Conservation (phyloP, 2,888 invertebrate species). For the Anarsia innoxiella region DNA sequence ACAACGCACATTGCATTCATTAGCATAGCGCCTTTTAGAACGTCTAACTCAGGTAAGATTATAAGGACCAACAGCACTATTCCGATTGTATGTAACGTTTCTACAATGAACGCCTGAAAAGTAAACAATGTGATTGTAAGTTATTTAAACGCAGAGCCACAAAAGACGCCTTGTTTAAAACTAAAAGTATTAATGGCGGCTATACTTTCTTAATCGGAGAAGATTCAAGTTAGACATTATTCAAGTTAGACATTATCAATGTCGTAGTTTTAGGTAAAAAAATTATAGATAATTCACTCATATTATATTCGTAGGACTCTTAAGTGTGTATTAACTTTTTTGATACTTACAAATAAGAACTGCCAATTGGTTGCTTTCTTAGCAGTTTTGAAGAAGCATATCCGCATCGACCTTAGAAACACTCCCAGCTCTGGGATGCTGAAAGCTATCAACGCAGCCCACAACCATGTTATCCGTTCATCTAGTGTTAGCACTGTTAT, state of each 20-base stretch:
- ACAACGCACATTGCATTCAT: slow-evolving; percentile 89
- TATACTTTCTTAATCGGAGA: too few relatives aligned
- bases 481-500: slow-evolving; percentile 75
- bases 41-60: slow-evolving; percentile 87
- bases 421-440: slow-evolving; percentile 84
- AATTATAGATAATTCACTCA: too few relatives aligned
- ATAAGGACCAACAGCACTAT: slow-evolving; percentile 83
- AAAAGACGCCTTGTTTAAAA: too few relatives aligned
- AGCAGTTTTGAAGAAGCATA: slow-evolving; percentile 83
- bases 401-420: slow-evolving; percentile 80
- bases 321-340: not conserved
- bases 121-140: too few relatives aligned
- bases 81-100: slow-evolving; percentile 86
- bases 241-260: too few relatives aligned
- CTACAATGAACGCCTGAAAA: slow-evolving; percentile 78
- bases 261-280: too few relatives aligned
- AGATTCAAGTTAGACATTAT: too few relatives aligned
- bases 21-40: slow-evolving; percentile 87
- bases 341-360: slow-evolving; percentile 70
- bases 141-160: not conserved
- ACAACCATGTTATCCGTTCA: slow-evolving; percentile 85
- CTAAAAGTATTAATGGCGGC: too few relatives aligned
- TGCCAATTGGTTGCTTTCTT: slow-evolving; percentile 70
- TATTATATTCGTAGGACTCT: not conserved
- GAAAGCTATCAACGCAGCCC: slow-evolving; percentile 85